Percentiles rank a stretch among this genome's conserved stretches.
These are phyloP conservation scores for Aricia artaxerxes DNA, from an alignment of 2,888 invertebrate species.

Conservation along the genomic window DNA sequence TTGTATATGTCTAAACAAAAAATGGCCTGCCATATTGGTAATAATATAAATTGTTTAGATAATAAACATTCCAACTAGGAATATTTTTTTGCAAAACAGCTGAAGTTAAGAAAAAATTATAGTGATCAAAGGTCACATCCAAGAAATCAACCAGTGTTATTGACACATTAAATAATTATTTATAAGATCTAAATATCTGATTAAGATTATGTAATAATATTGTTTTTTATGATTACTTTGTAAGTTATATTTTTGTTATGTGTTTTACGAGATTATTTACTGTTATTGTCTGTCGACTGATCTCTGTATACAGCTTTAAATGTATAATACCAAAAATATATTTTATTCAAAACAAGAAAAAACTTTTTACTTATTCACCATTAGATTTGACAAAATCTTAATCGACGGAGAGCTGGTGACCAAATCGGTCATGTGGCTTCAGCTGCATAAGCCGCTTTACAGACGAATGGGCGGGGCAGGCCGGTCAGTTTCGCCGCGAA, in stretches of 20 bases:
- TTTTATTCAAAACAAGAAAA: conserved; percentile 3
- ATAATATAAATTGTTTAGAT: no score
- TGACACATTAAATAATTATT: no score
- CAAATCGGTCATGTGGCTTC: no score
- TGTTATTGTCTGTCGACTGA: background rate
- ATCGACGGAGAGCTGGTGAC: no score
- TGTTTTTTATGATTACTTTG: background rate
- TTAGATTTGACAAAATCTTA: background rate
- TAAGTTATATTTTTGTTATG: background rate
- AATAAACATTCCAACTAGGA: background rate
- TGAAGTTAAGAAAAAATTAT: background rate
- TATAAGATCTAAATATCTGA: background rate
- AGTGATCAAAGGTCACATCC: background rate
- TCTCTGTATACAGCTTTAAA: conserved; percentile 24
- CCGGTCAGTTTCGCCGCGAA: no score
- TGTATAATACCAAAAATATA: conserved; percentile 16
- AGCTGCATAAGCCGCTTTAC: no score
- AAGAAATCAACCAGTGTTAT: no score
- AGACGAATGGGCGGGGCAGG: no score
- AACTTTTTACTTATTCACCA: background rate
- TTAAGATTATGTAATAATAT: background rate
- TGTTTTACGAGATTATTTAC: background rate
- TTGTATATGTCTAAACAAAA: background rate
- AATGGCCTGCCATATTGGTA: background rate
- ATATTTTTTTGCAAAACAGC: background rate